Evolutionary conservation across 2,113 vertebrate genomes (phyloP).

Genomic region (Pampusana beccarii): DNA sequence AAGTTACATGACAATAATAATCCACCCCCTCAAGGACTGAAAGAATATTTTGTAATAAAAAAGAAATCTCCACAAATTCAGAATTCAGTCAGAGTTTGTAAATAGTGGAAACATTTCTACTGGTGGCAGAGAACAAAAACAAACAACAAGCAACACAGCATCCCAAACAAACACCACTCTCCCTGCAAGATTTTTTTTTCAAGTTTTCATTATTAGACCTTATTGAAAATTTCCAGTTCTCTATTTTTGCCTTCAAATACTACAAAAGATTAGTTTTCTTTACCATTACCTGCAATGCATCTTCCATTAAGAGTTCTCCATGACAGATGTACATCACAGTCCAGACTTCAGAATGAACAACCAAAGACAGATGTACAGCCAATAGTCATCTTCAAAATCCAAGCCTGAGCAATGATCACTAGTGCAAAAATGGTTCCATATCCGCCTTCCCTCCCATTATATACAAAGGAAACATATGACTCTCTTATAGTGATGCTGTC

Average conservation of each 20-base stretch:
- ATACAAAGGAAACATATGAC: neutral
- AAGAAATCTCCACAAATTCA: neutral
- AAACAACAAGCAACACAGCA: too few relatives aligned
- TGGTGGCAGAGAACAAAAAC: neutral
- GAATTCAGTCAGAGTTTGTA: neutral
- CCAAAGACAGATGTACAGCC: rapidly evolving
- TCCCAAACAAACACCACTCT: neutral
- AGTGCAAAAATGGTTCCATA: neutral
- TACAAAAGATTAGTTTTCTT: neutral
- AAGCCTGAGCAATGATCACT: neutral
- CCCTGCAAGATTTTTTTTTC: neutral
- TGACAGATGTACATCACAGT: neutral
- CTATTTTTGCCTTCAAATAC: neutral
- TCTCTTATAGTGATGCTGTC: neutral
- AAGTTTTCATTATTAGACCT: neutral
- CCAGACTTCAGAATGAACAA: neutral
- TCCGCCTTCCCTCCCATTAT: neutral
- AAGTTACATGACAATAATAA: neutral
- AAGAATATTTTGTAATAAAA: neutral
- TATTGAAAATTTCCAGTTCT: neutral
- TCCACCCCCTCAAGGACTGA: neutral
- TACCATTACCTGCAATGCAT: neutral
- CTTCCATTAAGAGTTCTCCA: neutral
- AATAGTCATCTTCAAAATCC: neutral
- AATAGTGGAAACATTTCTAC: neutral